Evolutionary conservation across 2,888 invertebrate genomes (phyloP), one percentile per base, ranked within the genome.

Genomic region (Baccha elongata): DNA sequence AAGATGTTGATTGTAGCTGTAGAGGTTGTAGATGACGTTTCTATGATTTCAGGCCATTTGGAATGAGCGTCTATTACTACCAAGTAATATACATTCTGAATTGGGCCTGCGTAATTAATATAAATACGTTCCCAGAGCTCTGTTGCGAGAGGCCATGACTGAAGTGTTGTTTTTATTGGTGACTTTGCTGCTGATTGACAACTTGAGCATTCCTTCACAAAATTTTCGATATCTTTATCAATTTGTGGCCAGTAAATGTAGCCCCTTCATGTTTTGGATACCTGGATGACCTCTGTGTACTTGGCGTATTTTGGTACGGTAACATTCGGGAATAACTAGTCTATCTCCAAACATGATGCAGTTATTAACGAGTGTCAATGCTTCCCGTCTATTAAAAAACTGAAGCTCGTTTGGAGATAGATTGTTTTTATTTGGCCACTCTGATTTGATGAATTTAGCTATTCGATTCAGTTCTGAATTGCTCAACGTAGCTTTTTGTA

Each of bases 31-130:
- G 50, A 26, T 23, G 58, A 15, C 4, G 42, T 52, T n/a, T 21
- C 35, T 10, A 50, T 11, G 5, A 52, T 42, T n/a, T 42, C 67
- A 1, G 88, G 86, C 90, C 90, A 91, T 83, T 91, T 91, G 0
- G 89, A 89, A 84, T 86, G 87, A 1, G 89, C 85, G 80, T 91
- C 90, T 3, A 89, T 87, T 1, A 91, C 84, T 10, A 91, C 71
- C 4, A 90, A 73, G 48, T 88, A 88, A 8, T 72, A 71, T 17
- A 74, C 5, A 4, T 23, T 23, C 5, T 35, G 35, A 6, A 35
- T 35, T 7, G 35, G 35, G 2, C 35, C 35, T 11, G 10, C 35
- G 10, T 35, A 35, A 8, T 11, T 8, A 3, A 35, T 35, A 11
- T 35, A 8, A 6, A 35, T 7, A 2, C 35, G 8, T 8, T 35